Base-by-base conservation (phyloP, 1,140 invertebrate genomes). In the Drosophila saltans region DNA sequence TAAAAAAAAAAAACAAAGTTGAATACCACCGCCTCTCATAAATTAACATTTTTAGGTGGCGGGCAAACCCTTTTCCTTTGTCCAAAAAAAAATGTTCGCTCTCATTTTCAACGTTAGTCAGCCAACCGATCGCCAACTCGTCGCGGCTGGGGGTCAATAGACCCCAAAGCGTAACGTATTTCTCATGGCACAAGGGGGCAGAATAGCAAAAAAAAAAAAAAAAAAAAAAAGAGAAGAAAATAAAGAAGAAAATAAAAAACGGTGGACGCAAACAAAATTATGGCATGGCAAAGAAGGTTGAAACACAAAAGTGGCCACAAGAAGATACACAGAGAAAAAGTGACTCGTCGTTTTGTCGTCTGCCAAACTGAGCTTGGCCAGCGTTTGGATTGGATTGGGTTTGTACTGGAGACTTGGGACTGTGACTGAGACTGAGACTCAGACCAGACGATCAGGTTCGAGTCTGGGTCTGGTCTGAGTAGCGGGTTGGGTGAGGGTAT, bases 261-360 rank as follows among this genome's bases (percentile, higher is more conserved):
- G n/a, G 7, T 57, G 65, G 56, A 69, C 67, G 52, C 61, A 73
- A 58, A 71, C 63, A 43, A 85, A 81, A 81, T 78, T 75, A 72
- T 75, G 64, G 58, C 72, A 79, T 82, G 69, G 60, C 58, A 40
- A 71, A 81, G 71, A 72, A 68, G 67, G 67, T 55, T 30, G 43
- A 52, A 48, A 26, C 55, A 66, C 45, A 68, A 69, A 70, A 66
- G 39, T 48, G 52, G 61, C 11, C 21, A 65, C 30, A 8, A 28
- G 41, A 62, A 72, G 74, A 68, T 6, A 63, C 3, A 21, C 28
- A 52, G 45, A 52, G 55, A 28, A 16, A 55, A 55, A 72, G 62
- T 82, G 79, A 76, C 69, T 86, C 67, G 72, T 66, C 64, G 72
- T 67, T 71, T 85, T 75, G 75, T 78, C 68, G 69, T 69, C 70